phyloP scores from a whole-genome alignment of 2,797 vertebrate genomes.

The Falco rusticolus region DNA sequence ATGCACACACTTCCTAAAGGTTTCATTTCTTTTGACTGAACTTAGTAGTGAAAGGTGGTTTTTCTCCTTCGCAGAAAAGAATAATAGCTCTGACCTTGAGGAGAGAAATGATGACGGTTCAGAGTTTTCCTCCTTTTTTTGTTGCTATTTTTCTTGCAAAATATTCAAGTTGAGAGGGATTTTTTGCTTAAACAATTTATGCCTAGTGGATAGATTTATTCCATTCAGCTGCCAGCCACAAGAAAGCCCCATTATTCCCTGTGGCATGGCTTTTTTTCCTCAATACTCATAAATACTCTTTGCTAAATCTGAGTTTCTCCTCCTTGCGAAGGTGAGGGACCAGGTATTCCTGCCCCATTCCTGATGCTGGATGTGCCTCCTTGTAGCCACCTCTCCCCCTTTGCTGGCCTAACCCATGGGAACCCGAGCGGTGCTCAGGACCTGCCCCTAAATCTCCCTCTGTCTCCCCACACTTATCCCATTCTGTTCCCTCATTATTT shows the following conservation, averaged over 20 bases:
- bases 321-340: neutral
- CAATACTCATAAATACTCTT: conserved; percentile 43
- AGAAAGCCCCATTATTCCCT: conserved; percentile 61
- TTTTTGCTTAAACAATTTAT: conserved; percentile 71
- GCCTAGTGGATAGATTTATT: conserved; percentile 60
- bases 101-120: conserved; percentile 37
- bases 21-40: conserved; percentile 59
- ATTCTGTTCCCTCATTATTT: neutral
- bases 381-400: neutral
- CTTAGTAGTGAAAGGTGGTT: conserved; percentile 33
- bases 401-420: neutral
- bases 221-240: conserved; percentile 30
- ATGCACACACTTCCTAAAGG: conserved; percentile 20
- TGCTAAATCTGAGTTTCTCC: conserved; percentile 28
- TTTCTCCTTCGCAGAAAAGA: neutral
- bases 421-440: neutral
- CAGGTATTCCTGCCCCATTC: neutral
- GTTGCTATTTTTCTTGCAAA: conserved; percentile 68
- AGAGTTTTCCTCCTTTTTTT: neutral
- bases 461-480: neutral
- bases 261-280: neutral
- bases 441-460: neutral
- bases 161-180: conserved; percentile 61
- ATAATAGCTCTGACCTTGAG: conserved; percentile 74
- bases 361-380: neutral